Base-by-base conservation (phyloP, 2,113 vertebrate genomes). In the Coreoperca whiteheadi region DNA sequence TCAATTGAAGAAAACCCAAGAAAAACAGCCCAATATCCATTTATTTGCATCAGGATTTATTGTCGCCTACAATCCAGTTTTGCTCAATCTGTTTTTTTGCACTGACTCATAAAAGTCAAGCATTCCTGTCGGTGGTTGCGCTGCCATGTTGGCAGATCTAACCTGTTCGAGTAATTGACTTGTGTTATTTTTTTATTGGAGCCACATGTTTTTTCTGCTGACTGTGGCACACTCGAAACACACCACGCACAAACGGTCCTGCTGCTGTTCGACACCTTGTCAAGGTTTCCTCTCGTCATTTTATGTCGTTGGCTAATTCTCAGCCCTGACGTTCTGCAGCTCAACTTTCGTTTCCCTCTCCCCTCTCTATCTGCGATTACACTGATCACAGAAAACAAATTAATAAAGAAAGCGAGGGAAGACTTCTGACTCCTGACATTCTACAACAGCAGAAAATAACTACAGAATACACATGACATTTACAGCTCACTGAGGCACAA, bases 191-290 rank as follows among this genome's bases (percentile, higher is more conserved):
- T 92, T 89, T 87, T 92, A 88, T 92, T 90, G 90, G 88, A 80
- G 78, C 88, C 93, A 89, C 90, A 92, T 94, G 93, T 87, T 88
- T 87, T 87, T 89, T 64, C 65, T 90, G 93, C 90, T 89, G 89
- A 94, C 89, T 81, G 82, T 18, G 78, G 81, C 69, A 59, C 79
- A 86, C 85, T 63, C 64, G 4, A 14, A n/a, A n/a, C n/a, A 88
- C 76, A 85, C 79, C 77, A 77, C 64, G 77, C 80, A 74, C 80
- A 75, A 57, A 74, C 67, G 10, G 60, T 5, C 8, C 54, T 6
- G 72, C 71, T 75, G 74, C 65, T 82, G 88, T 84, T 88, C 89
- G 86, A 91, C 89, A 83, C 68, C 82, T 25, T 80, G 87, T 87
- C 87, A 89, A 87, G 66, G 63, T 74, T 86, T 83, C 60, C 67